Base-by-base conservation (phyloP, 30 jellyfish, hydroid and myxozoan genomes). In the Aurelia coerulea region DNA sequence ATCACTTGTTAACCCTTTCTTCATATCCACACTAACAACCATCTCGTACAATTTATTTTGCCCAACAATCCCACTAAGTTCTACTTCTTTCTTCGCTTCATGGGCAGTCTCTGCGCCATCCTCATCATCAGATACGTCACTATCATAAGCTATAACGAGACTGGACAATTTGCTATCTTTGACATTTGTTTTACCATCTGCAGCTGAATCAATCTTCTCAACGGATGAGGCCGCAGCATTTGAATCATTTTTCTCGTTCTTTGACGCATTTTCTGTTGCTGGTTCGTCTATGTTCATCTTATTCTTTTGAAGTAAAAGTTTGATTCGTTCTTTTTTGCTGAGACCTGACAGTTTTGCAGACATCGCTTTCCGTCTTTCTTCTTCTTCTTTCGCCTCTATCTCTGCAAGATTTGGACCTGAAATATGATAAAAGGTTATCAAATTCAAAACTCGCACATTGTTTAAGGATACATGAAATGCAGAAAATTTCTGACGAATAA, bases 281-380 rank as follows among this genome's bases (percentile, higher is more conserved):
- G 9, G 39, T 18, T 80, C 81, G 15, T 50, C 76, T 37, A 64
- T 70, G 29, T 53, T 58, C 68, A 84, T 41, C 18, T 84, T 84
- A 53, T 84, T 84, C 67, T 70, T 84, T 64, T 84, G 77, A 9
- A 84, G 73, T 35, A 84, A 53, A 9, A 84, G 71, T 50, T 84
- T 84, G 49, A 84, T 84, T 54, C 93, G 50, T 32, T 84, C 93
- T 35, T 84, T 84, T 51, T 84, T 84, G 93, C 88, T 84, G 33
- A 84, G 81, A 10, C 93, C 93, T 42, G 93, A 81, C 3, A 84
- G 83, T 37, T 84, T 84, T 2, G 93, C 81, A 1, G 93, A 64
- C 79, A 84, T 59, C 9, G 75, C 88, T 73, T 73, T 84, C 0
- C 85, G 84, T 9, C 83, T 80, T 32, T 65, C 70, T 33, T 74